A percentile compares a stretch with the other conserved stretches of the same genome.
These are phyloP conservation scores for Lepidocyrtinus sp. DNA, from an alignment of 2,888 invertebrate species.

Conservation along the genomic window DNA sequence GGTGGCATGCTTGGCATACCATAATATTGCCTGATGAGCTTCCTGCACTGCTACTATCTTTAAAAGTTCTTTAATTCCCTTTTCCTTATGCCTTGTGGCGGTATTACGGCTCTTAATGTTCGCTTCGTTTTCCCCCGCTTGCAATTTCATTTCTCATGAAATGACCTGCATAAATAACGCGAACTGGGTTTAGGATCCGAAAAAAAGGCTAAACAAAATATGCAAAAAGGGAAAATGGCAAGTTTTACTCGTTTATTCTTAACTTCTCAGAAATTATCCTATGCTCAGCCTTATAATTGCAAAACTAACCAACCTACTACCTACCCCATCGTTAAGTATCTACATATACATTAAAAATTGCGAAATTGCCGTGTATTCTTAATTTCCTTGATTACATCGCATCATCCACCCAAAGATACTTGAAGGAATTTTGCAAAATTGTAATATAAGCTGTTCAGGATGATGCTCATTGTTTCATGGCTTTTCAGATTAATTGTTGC, in stretches of 20 bases:
- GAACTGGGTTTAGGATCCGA: background rate
- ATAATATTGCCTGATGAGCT: background rate
- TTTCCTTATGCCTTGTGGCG: background rate
- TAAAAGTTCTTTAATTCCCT: too few relatives aligned
- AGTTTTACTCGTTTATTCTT: background rate
- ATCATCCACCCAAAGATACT: background rate
- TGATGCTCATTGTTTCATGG: too few relatives aligned
- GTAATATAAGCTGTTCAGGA: too few relatives aligned
- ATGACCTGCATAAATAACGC: background rate
- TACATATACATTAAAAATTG: slow-evolving; percentile 3
- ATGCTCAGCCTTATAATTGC: slow-evolving; percentile 7
- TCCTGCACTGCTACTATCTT: too few relatives aligned
- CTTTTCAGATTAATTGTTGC: too few relatives aligned
- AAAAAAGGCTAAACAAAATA: background rate
- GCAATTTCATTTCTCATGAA: slow-evolving; percentile 10
- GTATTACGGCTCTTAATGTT: background rate
- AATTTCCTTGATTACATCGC: slow-evolving; percentile 7
- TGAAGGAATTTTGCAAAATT: background rate
- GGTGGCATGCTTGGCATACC: slow-evolving; percentile 1
- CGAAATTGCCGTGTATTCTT: slow-evolving; percentile 2
- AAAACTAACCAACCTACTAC: too few relatives aligned
- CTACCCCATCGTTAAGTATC: slow-evolving; percentile 4
- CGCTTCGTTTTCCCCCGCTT: background rate
- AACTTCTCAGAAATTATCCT: background rate
- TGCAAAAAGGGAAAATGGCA: background rate